Evolutionary conservation across 2,797 vertebrate genomes (phyloP).

Genomic region (Onychomys leucogaster): DNA sequence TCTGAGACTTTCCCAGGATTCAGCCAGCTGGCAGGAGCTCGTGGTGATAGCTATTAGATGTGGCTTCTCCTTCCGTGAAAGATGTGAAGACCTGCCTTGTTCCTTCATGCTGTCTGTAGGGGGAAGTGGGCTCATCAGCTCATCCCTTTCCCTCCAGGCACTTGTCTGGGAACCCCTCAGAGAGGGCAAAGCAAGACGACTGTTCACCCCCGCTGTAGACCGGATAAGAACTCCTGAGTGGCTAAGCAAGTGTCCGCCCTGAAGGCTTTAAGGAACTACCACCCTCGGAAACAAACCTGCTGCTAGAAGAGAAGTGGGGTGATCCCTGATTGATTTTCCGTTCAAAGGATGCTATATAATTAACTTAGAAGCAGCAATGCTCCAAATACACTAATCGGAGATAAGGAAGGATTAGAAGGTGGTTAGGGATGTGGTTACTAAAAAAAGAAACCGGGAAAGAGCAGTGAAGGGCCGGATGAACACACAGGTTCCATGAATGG

Average conservation of each 20-base stretch:
- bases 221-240: not conserved
- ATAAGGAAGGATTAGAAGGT: constrained; percentile 1
- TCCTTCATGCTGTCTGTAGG: not conserved
- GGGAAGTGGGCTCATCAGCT: not conserved
- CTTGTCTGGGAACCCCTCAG: not conserved
- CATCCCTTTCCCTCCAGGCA: not conserved
- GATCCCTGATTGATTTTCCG: not conserved
- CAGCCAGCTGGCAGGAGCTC: not conserved
- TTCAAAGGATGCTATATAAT: not conserved
- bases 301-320: not conserved
- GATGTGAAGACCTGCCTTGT: not conserved
- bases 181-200: not conserved
- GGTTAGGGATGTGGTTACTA: not conserved
- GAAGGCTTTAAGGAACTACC: not conserved
- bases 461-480: not conserved
- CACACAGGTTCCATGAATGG: not conserved
- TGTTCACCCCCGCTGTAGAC: not conserved
- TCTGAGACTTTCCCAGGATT: not conserved
- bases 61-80: constrained; percentile 32
- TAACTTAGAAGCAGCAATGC: not conserved
- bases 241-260: not conserved
- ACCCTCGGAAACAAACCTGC: not conserved
- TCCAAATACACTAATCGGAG: not conserved
- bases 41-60: not conserved
- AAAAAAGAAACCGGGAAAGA: not conserved